Evolutionary conservation across 2,797 vertebrate species (phyloP).

Genomic region (Periparus ater): DNA sequence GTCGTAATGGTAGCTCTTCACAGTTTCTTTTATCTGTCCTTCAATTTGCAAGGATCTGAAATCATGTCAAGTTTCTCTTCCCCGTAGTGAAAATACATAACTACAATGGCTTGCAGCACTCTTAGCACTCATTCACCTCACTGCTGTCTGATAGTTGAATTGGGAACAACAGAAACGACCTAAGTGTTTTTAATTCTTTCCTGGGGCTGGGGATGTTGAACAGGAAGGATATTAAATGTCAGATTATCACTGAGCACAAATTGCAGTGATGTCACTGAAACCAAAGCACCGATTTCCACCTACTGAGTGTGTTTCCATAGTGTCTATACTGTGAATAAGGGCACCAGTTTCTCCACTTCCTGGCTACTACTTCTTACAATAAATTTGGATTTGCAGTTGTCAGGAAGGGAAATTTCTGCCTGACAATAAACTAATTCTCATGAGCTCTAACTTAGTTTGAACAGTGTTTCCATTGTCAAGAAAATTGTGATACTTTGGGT

Average conservation of each 20-base stretch:
- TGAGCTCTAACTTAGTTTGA: background rate
- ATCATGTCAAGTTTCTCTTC: background rate
- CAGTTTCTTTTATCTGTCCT: background rate
- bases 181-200: constrained; percentile 21
- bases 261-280: constrained; percentile 7
- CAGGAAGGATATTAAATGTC: constrained; percentile 34
- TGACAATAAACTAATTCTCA: background rate
- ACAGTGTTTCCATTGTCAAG: background rate
- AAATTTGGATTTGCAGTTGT: background rate
- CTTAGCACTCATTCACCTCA: background rate
- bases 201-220: background rate
- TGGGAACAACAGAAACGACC: background rate
- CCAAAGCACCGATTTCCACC: background rate
- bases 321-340: background rate
- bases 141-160: background rate
- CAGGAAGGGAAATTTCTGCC: background rate
- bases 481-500: background rate
- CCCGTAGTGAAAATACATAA: background rate
- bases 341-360: background rate
- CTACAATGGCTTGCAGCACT: background rate
- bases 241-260: background rate
- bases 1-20: background rate
- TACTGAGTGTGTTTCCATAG: background rate
- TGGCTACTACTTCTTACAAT: background rate
- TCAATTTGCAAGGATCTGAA: constrained; percentile 22